Evolutionary conservation across 2,888 invertebrate species (phyloP), one percentile per base, ranked within the genome.

Genomic region (Nomada lathburiana): DNA sequence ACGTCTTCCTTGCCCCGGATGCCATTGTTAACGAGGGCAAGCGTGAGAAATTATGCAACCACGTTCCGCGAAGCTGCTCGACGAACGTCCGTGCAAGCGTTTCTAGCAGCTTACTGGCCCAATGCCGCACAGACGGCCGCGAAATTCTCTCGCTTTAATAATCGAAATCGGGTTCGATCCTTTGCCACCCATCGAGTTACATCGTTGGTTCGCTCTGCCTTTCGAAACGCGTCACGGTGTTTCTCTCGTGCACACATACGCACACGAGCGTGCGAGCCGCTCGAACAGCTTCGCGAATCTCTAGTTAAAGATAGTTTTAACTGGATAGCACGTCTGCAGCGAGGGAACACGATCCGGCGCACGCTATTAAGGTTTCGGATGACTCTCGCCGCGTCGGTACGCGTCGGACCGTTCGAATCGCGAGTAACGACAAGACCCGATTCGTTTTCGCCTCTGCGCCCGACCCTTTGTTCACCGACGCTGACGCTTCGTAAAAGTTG

Each of bases 61-160:
- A 44, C 55, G 60, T 69, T 70, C 73, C 57, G 57, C 23, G 70
- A 62, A 44, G 0, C 36, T 16, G 76, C 79, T 74, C 76, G 60
- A 76, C 75, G 74, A 76, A 23, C 76, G 62, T 59, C 63, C 73
- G 50, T 63, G 67, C 60, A 67, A 85, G 64, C 75, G 68, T 64
- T 78, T 59, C 75, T 63, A 74, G 55, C 67, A 74, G 55, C 67
- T 42, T 18, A 47, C 9, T 11, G 9, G 74, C 36, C 36, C 63
- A 68, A 76, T 74, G 52, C 55, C 64, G n/a, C 69, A 7, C 57
- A n/a, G 64, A 70, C 74, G 69, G 2, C 44, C 74, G 29, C 69
- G 53, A 53, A 65, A 81, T 78, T 47, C 70, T 64, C 79, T 83
- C 76, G 79, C 79, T 83, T 83, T 82, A 84, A 82, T 82, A 80